A percentile compares a stretch with the other conserved stretches of the same genome.
These are phyloP conservation scores for Sipha maydis DNA, from an alignment of 2,888 invertebrate species.

Conservation along the genomic window DNA sequence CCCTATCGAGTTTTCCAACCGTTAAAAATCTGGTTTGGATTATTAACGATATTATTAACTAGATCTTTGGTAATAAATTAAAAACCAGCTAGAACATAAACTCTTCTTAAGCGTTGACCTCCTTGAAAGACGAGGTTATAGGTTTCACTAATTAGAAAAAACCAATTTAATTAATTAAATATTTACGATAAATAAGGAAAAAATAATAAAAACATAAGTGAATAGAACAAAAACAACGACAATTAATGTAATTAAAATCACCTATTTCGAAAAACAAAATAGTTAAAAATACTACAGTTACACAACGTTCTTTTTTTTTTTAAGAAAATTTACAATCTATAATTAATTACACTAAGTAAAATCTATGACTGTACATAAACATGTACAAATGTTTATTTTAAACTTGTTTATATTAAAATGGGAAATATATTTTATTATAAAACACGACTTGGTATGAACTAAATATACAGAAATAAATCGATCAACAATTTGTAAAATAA, in stretches of 20 bases:
- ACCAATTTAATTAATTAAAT: background rate
- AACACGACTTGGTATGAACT: background rate
- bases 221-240: background rate
- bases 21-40: slow-evolving; percentile 17
- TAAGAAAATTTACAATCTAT: too few species aligned
- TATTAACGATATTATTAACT: slow-evolving; percentile 1
- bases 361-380: too few species aligned
- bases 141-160: background rate
- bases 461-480: background rate
- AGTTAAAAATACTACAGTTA: background rate
- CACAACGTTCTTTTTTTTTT: background rate
- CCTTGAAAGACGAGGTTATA: slow-evolving; percentile 38
- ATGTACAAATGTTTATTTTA: too few species aligned
- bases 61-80: slow-evolving; percentile 19
- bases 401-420: background rate
- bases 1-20: slow-evolving; percentile 3
- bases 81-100: background rate
- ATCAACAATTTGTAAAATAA: background rate
- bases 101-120: slow-evolving; percentile 25
- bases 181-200: background rate
- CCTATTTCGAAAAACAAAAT: too few species aligned
- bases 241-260: too few species aligned
- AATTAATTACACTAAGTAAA: too few species aligned
- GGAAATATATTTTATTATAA: background rate
- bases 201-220: too few species aligned